A percentile compares a stretch with the other conserved stretches of the same genome.
Conservation (phyloP, 2,113 vertebrate species). For the Cyprinodon variegatus region DNA sequence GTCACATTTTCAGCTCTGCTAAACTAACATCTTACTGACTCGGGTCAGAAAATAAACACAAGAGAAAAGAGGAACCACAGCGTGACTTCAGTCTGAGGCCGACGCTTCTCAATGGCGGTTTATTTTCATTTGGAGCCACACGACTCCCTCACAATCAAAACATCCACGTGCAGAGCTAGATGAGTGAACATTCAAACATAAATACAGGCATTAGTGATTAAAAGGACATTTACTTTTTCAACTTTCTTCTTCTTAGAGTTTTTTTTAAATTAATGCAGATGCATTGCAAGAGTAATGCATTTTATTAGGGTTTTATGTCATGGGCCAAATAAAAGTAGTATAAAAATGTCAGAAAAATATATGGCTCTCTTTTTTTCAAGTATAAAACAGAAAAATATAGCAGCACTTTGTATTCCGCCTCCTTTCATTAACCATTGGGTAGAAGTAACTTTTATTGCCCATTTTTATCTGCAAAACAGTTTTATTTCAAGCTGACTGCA, state of each 20-base stretch:
- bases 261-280: neutral
- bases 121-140: slow-evolving; percentile 55
- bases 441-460: neutral
- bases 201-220: slow-evolving; percentile 45
- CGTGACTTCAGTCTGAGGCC: slow-evolving; percentile 23
- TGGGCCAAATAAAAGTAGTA: neutral
- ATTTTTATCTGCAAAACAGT: neutral
- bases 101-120: slow-evolving; percentile 45
- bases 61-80: slow-evolving; percentile 38
- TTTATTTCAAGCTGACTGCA: neutral
- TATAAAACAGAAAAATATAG: neutral
- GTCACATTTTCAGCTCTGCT: slow-evolving; percentile 52
- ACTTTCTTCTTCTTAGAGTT: neutral
- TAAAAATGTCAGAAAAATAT: neutral
- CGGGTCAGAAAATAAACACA: slow-evolving; percentile 61
- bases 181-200: slow-evolving; percentile 34
- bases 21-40: slow-evolving; percentile 62
- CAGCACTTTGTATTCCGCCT: neutral
- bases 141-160: slow-evolving; percentile 53
- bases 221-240: neutral
- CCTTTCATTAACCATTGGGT: neutral
- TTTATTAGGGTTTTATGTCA: neutral
- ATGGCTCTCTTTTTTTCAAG: neutral
- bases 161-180: slow-evolving; percentile 28
- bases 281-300: neutral